These are phyloP conservation scores for Platichthys stellatus DNA, from an alignment of 2,113 vertebrate genomes.

Conservation along the genomic window DNA sequence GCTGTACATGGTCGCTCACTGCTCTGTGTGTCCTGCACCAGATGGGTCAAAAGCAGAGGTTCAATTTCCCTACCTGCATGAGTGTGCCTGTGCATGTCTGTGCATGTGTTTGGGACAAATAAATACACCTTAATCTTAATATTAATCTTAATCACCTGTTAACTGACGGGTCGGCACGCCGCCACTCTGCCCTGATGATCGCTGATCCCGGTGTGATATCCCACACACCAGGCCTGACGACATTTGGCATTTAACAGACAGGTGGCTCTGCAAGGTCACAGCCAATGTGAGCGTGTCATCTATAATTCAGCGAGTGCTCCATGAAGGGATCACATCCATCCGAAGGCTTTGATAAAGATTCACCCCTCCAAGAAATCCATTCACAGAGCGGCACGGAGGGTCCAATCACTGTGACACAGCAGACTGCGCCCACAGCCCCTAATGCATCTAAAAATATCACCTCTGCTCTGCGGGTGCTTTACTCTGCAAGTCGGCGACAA, in stretches of 20 bases:
- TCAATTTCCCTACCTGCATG: too few species aligned
- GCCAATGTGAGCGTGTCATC: slow-evolving; percentile 64
- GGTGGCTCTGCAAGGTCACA: slow-evolving; percentile 70
- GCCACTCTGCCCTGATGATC: slow-evolving; percentile 51
- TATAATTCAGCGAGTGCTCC: slow-evolving; percentile 76
- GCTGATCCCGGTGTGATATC: slow-evolving; percentile 56
- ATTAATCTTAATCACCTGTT: slow-evolving; percentile 26
- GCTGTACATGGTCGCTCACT: too few species aligned
- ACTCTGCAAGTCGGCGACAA: slow-evolving; percentile 13
- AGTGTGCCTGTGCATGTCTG: too few species aligned
- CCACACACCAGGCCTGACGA: slow-evolving; percentile 36
- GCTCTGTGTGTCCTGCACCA: too few species aligned
- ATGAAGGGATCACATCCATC: slow-evolving; percentile 56
- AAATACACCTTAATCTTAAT: too few species aligned
- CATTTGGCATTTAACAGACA: slow-evolving; percentile 62
- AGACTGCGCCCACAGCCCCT: slow-evolving; percentile 13
- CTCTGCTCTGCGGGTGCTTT: slow-evolving; percentile 9
- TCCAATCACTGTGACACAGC: slow-evolving; percentile 48
- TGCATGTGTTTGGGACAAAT: too few species aligned
- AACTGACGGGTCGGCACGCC: slow-evolving; percentile 28
- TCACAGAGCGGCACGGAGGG: slow-evolving; percentile 6
- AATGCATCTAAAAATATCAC: slow-evolving; percentile 57
- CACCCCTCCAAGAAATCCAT: slow-evolving; percentile 45
- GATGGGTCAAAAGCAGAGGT: too few species aligned
- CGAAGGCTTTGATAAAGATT: slow-evolving; percentile 47